A percentile compares a stretch with the other conserved stretches of the same genome.
Evolutionary conservation across 2,113 vertebrate species (phyloP).

Genomic region (Daphoenositta chrysoptera): DNA sequence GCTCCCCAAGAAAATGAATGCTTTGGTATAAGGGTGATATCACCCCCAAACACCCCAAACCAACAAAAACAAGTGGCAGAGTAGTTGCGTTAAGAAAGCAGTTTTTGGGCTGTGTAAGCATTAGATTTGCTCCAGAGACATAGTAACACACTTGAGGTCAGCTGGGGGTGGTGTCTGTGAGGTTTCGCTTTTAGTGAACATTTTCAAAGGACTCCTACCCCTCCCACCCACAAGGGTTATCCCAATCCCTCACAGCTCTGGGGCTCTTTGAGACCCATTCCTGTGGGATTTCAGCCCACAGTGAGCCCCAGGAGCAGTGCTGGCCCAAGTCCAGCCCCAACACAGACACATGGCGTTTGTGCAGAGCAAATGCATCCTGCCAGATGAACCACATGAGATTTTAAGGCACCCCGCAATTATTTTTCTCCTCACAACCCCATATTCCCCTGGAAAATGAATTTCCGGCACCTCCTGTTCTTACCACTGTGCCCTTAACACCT

Average conservation of each 20-base stretch:
- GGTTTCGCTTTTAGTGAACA: background rate
- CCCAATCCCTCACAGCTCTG: background rate
- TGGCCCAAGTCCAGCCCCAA: background rate
- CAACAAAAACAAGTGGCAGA: background rate
- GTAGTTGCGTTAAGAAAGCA: background rate
- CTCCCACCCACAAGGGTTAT: no score
- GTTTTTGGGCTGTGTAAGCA: background rate
- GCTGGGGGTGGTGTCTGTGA: accelerated
- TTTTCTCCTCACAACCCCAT: background rate
- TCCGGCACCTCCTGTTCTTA: background rate
- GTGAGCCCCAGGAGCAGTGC: background rate
- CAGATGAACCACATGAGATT: accelerated
- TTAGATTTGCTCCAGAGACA: background rate
- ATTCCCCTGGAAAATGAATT: background rate
- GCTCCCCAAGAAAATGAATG: background rate
- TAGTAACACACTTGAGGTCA: background rate
- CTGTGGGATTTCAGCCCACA: background rate
- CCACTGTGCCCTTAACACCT: background rate
- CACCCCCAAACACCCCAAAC: background rate
- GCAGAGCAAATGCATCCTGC: background rate
- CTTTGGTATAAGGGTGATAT: background rate
- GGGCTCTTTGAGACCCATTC: background rate
- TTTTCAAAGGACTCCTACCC: background rate
- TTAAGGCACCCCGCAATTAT: background rate
- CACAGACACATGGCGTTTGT: background rate